phyloP scores from a whole-genome alignment of 2,113 vertebrate genomes.

The Malurus alboscapulatus region DNA sequence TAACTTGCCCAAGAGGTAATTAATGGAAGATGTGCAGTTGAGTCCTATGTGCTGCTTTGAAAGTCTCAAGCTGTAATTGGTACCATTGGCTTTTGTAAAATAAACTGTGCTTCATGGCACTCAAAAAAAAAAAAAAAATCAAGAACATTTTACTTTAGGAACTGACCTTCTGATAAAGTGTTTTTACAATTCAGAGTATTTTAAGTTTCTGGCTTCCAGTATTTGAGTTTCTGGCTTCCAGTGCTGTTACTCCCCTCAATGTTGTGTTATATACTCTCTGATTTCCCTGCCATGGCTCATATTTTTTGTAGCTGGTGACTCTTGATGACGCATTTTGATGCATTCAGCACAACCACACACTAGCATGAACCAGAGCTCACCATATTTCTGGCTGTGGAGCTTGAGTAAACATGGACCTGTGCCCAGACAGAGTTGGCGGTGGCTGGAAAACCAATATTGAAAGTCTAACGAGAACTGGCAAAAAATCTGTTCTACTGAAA shows the following conservation, averaged over 20 bases:
- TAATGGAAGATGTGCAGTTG: constrained; percentile 22
- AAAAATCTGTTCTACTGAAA: constrained; percentile 25
- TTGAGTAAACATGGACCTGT: constrained; percentile 46
- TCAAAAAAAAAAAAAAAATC: not conserved
- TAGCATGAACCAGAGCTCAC: constrained; percentile 16
- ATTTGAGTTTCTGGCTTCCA: not conserved
- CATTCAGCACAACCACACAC: constrained; percentile 35
- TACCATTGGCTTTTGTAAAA: constrained; percentile 6
- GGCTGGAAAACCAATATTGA: constrained; percentile 32
- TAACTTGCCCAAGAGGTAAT: constrained; percentile 41
- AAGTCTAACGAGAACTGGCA: not conserved
- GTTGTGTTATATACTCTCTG: not conserved
- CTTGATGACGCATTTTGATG: constrained; percentile 45
- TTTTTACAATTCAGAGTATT: not conserved
- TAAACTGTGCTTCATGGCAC: not conserved
- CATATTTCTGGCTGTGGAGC: constrained; percentile 56
- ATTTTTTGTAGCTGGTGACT: constrained; percentile 18
- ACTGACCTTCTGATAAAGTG: not conserved
- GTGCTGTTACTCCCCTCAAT: not conserved
- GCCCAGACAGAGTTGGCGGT: constrained; percentile 35
- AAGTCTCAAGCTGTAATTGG: constrained; percentile 13
- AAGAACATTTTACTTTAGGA: not conserved
- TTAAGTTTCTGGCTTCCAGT: not conserved
- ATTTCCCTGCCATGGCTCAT: not conserved
- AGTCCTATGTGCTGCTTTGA: not conserved